phyloP scores from a whole-genome alignment of 2,797 vertebrate species.

The Malacoraja senta region DNA sequence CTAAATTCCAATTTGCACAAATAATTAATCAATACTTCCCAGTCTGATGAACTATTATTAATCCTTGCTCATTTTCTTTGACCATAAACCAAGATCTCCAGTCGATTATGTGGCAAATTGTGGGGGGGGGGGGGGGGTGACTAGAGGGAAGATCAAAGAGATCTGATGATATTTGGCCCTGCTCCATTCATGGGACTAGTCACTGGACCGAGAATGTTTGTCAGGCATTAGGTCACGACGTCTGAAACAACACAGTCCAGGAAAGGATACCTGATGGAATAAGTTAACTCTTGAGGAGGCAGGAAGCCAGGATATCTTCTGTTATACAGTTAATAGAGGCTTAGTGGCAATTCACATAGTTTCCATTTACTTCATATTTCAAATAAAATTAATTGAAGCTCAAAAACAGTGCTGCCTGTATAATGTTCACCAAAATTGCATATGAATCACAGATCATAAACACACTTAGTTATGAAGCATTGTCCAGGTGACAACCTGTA shows the following conservation, averaged over 20 bases:
- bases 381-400: conserved; percentile 5
- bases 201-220: conserved; percentile 2
- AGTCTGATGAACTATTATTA: background rate
- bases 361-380: background rate
- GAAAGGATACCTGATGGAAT: background rate
- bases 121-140: background rate
- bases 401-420: background rate
- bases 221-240: background rate
- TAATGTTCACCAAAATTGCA: background rate
- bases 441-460: background rate
- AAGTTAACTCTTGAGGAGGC: background rate
- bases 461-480: background rate
- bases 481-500: conserved; percentile 7
- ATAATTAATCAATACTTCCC: background rate
- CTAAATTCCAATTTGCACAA: background rate
- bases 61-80: background rate
- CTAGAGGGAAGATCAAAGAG: background rate
- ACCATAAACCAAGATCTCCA: background rate
- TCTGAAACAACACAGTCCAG: background rate
- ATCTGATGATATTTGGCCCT: background rate
- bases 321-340: background rate
- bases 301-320: background rate
- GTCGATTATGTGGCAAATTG: background rate
- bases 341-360: background rate
- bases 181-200: background rate